Evolutionary conservation across 2,797 vertebrate genomes (phyloP).

Genomic region (Phylloscopus collybita): DNA sequence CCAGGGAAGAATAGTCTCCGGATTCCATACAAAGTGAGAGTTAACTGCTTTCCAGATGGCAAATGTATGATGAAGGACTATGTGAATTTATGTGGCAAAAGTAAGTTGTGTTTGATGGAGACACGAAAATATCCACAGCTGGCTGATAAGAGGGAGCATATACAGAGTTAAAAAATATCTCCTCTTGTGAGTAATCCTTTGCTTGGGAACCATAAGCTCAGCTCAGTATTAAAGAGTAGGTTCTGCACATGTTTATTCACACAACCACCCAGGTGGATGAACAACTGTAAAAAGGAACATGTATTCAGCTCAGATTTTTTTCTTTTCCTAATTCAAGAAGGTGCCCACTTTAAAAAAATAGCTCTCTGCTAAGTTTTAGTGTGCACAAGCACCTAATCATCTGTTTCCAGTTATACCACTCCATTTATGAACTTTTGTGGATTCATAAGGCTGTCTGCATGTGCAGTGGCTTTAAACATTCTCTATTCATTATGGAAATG

Average conservation of each 20-base stretch:
- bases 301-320: neutral
- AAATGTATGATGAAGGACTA: neutral
- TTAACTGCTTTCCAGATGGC: neutral
- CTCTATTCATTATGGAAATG: conserved; percentile 17
- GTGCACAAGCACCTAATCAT: neutral
- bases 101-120: neutral
- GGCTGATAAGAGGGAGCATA: neutral
- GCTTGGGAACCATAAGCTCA: neutral
- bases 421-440: conserved; percentile 2
- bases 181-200: neutral
- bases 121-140: neutral
- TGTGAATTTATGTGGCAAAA: neutral
- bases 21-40: neutral
- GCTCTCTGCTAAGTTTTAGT: neutral
- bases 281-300: neutral
- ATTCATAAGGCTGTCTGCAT: neutral
- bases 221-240: neutral
- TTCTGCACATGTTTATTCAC: neutral
- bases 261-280: neutral
- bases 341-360: neutral
- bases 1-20: neutral
- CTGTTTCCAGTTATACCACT: conserved; percentile 25
- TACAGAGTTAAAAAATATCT: neutral
- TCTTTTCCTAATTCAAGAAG: neutral
- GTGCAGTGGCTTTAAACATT: neutral